Evolutionary conservation across 2,888 invertebrate genomes (phyloP).

Genomic region (Diarsia rubi): DNA sequence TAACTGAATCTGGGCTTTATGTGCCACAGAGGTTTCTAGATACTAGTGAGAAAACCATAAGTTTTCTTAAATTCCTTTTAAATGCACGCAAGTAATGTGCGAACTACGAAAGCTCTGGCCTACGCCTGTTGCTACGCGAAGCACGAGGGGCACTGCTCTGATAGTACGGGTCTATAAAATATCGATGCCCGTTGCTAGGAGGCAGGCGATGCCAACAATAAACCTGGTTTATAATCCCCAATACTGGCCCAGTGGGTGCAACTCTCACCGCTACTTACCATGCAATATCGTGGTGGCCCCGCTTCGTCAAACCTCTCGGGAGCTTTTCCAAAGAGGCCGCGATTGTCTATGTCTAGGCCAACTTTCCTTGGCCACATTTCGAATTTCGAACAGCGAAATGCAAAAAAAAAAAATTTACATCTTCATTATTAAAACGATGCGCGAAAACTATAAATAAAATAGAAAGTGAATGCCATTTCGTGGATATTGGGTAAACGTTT

Average conservation of each 20-base stretch:
- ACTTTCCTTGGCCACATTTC: conserved; percentile 59
- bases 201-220: conserved; percentile 74
- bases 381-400: conserved; percentile 47
- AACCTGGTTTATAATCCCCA: conserved; percentile 84
- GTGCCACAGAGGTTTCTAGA: not conserved
- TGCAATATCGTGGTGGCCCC: conserved; percentile 56
- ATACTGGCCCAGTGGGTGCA: conserved; percentile 66
- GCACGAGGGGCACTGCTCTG: conserved; percentile 41
- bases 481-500: conserved; percentile 44
- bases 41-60: not conserved
- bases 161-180: conserved; percentile 71
- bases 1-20: not conserved
- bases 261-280: conserved; percentile 72
- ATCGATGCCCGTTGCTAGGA: conserved; percentile 82
- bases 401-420: conserved; percentile 41
- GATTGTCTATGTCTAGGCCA: conserved; percentile 51
- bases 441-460: conserved; percentile 57
- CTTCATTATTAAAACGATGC: conserved; percentile 27
- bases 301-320: conserved; percentile 58
- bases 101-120: conserved; percentile 20
- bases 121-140: conserved; percentile 37
- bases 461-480: conserved; percentile 56
- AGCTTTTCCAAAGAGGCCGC: conserved; percentile 61
- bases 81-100: not conserved
- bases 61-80: not conserved